Evolutionary conservation across 2,113 vertebrate species (phyloP).

Genomic region (Mus musculus): DNA sequence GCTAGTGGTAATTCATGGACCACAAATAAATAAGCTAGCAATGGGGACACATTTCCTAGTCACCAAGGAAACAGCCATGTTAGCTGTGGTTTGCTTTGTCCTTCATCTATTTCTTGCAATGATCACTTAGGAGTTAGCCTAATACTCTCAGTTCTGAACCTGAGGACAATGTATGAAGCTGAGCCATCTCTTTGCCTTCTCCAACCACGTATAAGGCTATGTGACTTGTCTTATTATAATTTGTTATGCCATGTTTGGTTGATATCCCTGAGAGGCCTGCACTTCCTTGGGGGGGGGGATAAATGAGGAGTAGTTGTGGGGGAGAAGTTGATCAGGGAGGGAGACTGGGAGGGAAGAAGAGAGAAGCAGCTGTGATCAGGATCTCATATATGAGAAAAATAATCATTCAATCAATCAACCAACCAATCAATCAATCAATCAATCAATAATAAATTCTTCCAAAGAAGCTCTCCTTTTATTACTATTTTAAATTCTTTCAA

Average conservation of each 20-base stretch:
- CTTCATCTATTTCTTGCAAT: neutral
- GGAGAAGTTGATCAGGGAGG: neutral
- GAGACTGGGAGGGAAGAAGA: neutral
- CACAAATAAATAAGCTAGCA: neutral
- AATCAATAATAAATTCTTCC: neutral
- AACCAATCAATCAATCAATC: neutral
- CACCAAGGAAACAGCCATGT: neutral
- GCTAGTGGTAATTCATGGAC: neutral
- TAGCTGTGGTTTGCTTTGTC: neutral
- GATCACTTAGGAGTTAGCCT: neutral
- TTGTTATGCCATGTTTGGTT: neutral
- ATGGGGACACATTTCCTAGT: neutral
- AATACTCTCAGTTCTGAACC: neutral
- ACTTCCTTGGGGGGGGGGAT: neutral
- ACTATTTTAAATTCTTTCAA: neutral
- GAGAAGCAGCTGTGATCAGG: neutral
- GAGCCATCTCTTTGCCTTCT: neutral
- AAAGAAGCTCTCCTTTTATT: neutral
- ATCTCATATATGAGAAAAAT: neutral
- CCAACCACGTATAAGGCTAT: neutral
- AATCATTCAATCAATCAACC: neutral
- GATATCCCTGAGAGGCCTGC: neutral
- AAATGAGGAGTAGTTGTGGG: neutral
- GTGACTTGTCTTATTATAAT: neutral
- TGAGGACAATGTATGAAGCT: neutral